Evolutionary conservation across 2,113 vertebrate species (phyloP), one percentile per base, ranked within the genome.

Genomic region (Psephotus haematonotus): DNA sequence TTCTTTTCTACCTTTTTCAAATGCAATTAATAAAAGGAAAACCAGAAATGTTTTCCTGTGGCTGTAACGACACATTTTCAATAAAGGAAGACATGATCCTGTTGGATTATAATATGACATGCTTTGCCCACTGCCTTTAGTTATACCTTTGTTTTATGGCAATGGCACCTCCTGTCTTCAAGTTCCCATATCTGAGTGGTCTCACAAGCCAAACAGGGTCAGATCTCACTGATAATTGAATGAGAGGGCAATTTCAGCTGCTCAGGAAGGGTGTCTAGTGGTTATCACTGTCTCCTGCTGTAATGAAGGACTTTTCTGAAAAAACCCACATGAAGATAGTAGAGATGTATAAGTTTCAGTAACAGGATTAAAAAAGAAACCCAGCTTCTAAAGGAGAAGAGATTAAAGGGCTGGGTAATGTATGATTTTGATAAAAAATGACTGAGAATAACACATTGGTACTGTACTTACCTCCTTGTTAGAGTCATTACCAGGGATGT

Each of bases 281-380:
- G 93, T 96, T 94, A 92, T 86, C 83, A 92, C 74, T 89, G 92
- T 92, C 95, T 96, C 82, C 70, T 96, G 83, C 83, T 93, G n/a
- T 93, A 95, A 92, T 92, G 95, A 97, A 92, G 91, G 77, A 79
- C 69, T 96, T 94, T 23, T 91, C 44, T 65, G 86, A 82, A 91
- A 94, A 90, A 81, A 43, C 2, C 10, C n/a, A 25, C 25, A 7
- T n/a, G 60, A 72, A 95, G 92, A 93, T 86, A 72, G 69, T 62
- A 62, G 62, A 91, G 74, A 87, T 88, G 82, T 24, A 86, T 44
- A 65, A 47, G 78, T 85, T 93, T 69, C 57, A 86, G 64, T 68
- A 93, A 82, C 31, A 71, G 82, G 76, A 88, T 92, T 82, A 15
- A 86, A 88, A 91, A 87, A 52, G 9, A 60, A 39, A 67, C 6